These are phyloP conservation scores for Beris chalybata DNA, from an alignment of 2,888 invertebrate genomes.

Conservation along the genomic window DNA sequence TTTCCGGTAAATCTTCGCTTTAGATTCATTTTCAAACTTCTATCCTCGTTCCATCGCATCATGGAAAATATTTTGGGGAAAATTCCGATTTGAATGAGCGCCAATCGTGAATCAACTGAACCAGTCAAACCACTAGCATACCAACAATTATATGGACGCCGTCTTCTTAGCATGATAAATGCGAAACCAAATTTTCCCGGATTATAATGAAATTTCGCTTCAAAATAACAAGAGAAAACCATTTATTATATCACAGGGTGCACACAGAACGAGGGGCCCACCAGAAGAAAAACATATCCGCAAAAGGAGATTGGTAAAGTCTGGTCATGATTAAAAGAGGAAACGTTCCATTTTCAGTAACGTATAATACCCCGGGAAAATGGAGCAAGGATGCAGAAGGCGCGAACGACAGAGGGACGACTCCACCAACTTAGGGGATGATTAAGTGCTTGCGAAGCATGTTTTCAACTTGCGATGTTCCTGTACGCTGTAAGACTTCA, in stretches of 20 bases:
- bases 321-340: conserved; percentile 33
- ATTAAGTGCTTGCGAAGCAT: conserved; percentile 14
- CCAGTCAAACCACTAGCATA: too few species aligned
- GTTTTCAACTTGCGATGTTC: neutral
- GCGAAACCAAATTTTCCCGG: conserved; percentile 27
- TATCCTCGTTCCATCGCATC: too few species aligned
- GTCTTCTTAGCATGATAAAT: conserved; percentile 24
- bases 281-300: conserved; percentile 24
- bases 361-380: conserved; percentile 5
- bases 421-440: conserved; percentile 15
- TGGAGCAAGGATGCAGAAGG: neutral
- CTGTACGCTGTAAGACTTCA: conserved; percentile 1
- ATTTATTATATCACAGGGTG: conserved; percentile 28
- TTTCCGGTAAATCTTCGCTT: too few species aligned
- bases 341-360: conserved; percentile 26
- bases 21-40: too few species aligned
- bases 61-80: too few species aligned
- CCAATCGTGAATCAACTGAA: too few species aligned
- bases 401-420: neutral
- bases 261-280: conserved; percentile 15
- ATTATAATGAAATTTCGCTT: conserved; percentile 33
- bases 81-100: too few species aligned
- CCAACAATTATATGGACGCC: conserved; percentile 6
- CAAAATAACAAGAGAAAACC: conserved; percentile 32
- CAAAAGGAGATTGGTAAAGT: conserved; percentile 22